Evolutionary conservation across 1,140 invertebrate genomes (phyloP).

Genomic region (Atopsyche davidsoni): DNA sequence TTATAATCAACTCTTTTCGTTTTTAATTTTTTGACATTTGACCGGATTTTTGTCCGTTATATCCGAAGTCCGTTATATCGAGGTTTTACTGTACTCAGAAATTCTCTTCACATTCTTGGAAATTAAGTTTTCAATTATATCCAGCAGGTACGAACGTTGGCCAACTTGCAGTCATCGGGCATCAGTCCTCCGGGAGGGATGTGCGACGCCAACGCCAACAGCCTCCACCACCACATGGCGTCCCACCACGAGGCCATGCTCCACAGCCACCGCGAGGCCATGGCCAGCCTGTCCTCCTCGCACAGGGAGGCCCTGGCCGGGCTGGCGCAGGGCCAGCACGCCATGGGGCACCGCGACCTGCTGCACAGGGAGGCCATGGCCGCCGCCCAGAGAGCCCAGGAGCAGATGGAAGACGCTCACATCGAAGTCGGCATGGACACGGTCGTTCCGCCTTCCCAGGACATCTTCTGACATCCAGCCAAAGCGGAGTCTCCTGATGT

Average conservation of each 20-base stretch:
- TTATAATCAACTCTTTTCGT: too few relatives aligned
- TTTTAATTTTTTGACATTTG: too few relatives aligned
- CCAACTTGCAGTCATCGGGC: constrained; percentile 23
- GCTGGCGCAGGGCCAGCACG: constrained; percentile 15
- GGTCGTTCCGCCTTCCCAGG: constrained; percentile 13
- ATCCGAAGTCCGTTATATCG: too few relatives aligned
- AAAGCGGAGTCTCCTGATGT: constrained; percentile 23
- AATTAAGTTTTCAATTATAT: too few relatives aligned
- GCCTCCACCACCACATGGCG: constrained; percentile 24
- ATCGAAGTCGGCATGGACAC: constrained; percentile 25
- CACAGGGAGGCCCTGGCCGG: constrained; percentile 24
- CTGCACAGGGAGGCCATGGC: constrained; percentile 6
- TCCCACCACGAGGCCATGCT: constrained; percentile 22
- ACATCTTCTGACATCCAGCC: constrained; percentile 27
- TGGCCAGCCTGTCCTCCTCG: constrained; percentile 18
- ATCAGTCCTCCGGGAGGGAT: constrained; percentile 21
- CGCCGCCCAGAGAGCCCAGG: not conserved
- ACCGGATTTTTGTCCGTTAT: too few relatives aligned
- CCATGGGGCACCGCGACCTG: not conserved
- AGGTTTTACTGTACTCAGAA: too few relatives aligned
- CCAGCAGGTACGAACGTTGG: constrained; percentile 27
- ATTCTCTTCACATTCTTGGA: too few relatives aligned
- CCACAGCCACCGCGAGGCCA: constrained; percentile 21
- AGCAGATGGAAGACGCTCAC: constrained; percentile 17
- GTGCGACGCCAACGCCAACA: constrained; percentile 27